These are phyloP conservation scores for Halictus rubicundus DNA, from an alignment of 1,140 invertebrate species.

Conservation along the genomic window DNA sequence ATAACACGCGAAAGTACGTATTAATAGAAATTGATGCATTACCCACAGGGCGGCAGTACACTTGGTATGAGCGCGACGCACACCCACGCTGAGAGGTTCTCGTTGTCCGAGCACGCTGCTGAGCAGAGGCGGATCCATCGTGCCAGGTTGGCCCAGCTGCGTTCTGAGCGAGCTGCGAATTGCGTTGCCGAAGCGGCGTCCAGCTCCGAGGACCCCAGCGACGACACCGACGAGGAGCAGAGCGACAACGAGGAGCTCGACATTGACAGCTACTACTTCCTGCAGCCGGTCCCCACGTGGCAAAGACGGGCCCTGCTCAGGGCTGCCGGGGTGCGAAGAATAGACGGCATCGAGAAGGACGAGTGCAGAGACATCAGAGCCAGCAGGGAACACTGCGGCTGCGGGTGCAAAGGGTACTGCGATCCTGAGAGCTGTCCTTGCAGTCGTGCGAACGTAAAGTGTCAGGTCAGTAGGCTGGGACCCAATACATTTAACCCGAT, in stretches of 20 bases:
- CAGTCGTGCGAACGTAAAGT: constrained; percentile 96
- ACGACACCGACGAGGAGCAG: constrained; percentile 90
- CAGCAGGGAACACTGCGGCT: constrained; percentile 97
- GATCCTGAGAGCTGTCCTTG: constrained; percentile 97
- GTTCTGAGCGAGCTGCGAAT: constrained; percentile 83
- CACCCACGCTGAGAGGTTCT: constrained; percentile 88
- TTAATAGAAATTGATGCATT: constrained; percentile 29
- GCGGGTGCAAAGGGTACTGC: constrained; percentile 96
- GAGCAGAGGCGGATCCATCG: constrained; percentile 93
- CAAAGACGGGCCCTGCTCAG: constrained; percentile 93
- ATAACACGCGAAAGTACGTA: too few relatives aligned
- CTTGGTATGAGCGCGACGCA: constrained; percentile 96
- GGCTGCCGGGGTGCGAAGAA: constrained; percentile 94
- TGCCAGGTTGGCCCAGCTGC: constrained; percentile 89
- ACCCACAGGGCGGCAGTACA: constrained; percentile 91
- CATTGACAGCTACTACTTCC: constrained; percentile 95
- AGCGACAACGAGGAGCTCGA: constrained; percentile 93
- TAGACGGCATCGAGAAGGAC: constrained; percentile 96
- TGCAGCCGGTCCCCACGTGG: constrained; percentile 95
- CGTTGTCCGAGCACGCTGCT: constrained; percentile 90
- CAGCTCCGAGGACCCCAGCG: constrained; percentile 83
- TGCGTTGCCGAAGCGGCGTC: constrained; percentile 75
- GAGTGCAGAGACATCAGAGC: constrained; percentile 95
- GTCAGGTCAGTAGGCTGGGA: constrained; percentile 84
- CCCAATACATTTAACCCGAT: too few relatives aligned